Conservation (phyloP, 1,140 invertebrate species). For the Heterodera carotae region DNA sequence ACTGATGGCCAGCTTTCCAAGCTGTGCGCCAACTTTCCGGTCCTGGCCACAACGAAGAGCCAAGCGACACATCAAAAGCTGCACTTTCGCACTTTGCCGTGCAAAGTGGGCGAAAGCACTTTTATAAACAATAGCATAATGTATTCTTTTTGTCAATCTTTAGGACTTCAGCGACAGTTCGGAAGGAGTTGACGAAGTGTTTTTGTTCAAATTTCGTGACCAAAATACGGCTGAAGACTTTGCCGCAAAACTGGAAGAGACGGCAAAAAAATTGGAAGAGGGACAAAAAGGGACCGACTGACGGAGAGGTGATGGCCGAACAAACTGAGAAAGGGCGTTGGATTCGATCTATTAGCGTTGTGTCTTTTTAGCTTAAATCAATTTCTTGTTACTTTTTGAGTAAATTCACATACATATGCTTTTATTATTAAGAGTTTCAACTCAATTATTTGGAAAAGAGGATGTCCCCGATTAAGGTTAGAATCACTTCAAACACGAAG, state of each 20-base stretch:
- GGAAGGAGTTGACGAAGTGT: constrained; percentile 7
- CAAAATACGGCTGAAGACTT: constrained; percentile 9
- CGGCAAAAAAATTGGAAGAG: background rate
- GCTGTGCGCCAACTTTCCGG: constrained; percentile 66
- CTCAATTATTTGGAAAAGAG: too few relatives aligned
- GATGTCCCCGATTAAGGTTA: too few relatives aligned
- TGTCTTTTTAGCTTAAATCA: too few relatives aligned
- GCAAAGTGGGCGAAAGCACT: constrained; percentile 7
- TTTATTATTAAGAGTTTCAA: too few relatives aligned
- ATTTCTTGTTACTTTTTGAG: too few relatives aligned
- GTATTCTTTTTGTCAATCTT: background rate
- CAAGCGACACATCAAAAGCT: constrained; percentile 6
- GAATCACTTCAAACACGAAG: too few relatives aligned
- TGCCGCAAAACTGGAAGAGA: background rate
- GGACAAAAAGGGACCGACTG: background rate
- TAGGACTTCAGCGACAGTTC: constrained; percentile 9
- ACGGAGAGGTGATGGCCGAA: too few relatives aligned
- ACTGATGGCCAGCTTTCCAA: constrained; percentile 68
- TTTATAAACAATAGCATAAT: background rate
- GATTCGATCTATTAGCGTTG: too few relatives aligned
- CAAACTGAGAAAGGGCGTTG: too few relatives aligned
- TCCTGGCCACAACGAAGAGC: constrained; percentile 19
- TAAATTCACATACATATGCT: too few relatives aligned
- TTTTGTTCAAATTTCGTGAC: constrained; percentile 25
- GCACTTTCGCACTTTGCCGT: constrained; percentile 17